phyloP scores from a whole-genome alignment of 2,113 vertebrate genomes.

The Lonchura striata region DNA sequence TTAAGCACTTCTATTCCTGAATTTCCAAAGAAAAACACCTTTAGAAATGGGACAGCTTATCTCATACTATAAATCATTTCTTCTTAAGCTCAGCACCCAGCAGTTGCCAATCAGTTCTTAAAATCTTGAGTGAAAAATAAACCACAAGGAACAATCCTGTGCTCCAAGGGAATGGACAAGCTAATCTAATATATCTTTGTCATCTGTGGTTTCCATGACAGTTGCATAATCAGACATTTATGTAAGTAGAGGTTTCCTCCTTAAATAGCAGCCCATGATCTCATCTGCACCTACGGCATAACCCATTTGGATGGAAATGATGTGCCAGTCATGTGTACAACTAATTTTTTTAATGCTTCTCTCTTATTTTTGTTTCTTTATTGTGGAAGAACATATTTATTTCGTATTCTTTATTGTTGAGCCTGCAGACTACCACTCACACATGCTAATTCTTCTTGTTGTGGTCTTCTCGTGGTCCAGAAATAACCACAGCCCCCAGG shows the following conservation, averaged over 20 bases:
- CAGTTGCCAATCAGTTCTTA: background rate
- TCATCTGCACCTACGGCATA: slow-evolving; percentile 42
- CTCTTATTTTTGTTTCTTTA: slow-evolving; percentile 9
- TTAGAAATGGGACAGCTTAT: slow-evolving; percentile 8
- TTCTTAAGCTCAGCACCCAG: background rate
- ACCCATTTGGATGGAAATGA: slow-evolving; percentile 41
- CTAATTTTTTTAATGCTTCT: slow-evolving; percentile 3
- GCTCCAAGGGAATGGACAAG: background rate
- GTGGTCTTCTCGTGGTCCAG: background rate
- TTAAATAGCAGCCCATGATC: slow-evolving; percentile 57
- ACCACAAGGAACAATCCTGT: background rate
- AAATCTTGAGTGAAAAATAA: slow-evolving; percentile 24
- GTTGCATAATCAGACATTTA: slow-evolving; percentile 65
- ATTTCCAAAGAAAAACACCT: background rate
- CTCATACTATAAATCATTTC: background rate
- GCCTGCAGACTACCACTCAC: background rate
- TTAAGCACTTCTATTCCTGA: background rate
- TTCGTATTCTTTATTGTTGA: slow-evolving; percentile 16
- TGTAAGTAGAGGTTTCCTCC: slow-evolving; percentile 65
- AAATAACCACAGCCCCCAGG: background rate
- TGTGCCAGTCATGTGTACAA: slow-evolving; percentile 16
- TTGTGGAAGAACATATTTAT: background rate
- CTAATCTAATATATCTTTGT: slow-evolving; percentile 35
- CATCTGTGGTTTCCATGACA: slow-evolving; percentile 65
- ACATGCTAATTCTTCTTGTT: background rate